Conservation (phyloP, 1,140 invertebrate species). For the Fopius arisanus region DNA sequence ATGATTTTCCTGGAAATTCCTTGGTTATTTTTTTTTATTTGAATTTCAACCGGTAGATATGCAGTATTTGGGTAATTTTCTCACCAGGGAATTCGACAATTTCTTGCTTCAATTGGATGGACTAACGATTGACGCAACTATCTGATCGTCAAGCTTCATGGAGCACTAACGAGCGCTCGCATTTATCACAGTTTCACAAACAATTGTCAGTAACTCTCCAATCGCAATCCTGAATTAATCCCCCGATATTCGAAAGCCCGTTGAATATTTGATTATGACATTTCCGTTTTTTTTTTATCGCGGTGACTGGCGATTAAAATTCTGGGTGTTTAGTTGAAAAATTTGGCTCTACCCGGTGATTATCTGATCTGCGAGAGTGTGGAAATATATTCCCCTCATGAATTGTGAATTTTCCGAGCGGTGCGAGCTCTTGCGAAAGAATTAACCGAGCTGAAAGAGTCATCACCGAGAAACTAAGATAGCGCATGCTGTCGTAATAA, state of each 20-base stretch:
- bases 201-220: neutral
- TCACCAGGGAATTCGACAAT: neutral
- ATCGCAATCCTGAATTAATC: constrained; percentile 4
- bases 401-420: constrained; percentile 13
- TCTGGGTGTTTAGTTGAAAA: too few relatives aligned
- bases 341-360: neutral
- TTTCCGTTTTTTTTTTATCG: neutral
- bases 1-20: too few relatives aligned
- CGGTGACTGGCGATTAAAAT: neutral
- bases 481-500: constrained; percentile 22
- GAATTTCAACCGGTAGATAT: too few relatives aligned
- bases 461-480: constrained; percentile 23
- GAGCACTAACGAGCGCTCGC: neutral
- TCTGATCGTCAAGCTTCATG: neutral
- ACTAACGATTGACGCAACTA: neutral
- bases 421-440: constrained; percentile 33
- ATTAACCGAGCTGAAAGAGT: constrained; percentile 39
- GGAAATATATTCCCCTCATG: neutral
- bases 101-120: neutral
- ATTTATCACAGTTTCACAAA: neutral
- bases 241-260: neutral
- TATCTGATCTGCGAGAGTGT: neutral
- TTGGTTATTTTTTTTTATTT: too few relatives aligned
- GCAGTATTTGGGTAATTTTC: too few relatives aligned
- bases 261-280: neutral